Percentiles rank a stretch among this genome's conserved stretches.
Conservation (phyloP, 2,797 vertebrate species). For the Falco concolor region DNA sequence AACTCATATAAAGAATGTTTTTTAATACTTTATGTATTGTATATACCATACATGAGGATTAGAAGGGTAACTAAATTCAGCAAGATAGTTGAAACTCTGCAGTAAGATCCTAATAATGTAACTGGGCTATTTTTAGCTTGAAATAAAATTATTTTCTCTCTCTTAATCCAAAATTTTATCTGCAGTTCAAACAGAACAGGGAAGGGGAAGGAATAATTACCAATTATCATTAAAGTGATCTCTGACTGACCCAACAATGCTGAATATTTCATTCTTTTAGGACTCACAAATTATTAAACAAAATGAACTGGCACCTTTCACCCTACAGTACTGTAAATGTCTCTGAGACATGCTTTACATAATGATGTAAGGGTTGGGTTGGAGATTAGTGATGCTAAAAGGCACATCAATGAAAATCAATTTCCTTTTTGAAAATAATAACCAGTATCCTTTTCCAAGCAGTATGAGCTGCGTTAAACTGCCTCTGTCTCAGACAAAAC, state of each 20-base stretch:
- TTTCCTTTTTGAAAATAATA: neutral
- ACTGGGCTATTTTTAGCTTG: neutral
- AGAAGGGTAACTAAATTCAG: neutral
- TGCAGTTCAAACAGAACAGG: neutral
- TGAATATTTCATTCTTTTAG: neutral
- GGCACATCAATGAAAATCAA: neutral
- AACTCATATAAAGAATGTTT: neutral
- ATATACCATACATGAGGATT: neutral
- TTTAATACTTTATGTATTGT: neutral
- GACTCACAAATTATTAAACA: neutral
- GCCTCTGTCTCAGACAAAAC: neutral
- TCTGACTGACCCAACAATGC: neutral
- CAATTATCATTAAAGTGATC: neutral
- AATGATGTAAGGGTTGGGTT: neutral
- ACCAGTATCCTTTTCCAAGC: neutral
- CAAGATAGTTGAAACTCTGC: neutral
- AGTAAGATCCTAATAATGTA: neutral
- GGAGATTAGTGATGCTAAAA: neutral
- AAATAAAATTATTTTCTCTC: neutral
- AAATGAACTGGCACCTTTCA: neutral
- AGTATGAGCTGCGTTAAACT: neutral
- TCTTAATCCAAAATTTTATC: neutral
- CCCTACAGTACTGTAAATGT: neutral
- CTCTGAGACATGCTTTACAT: neutral
- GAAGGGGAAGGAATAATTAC: neutral